Evolutionary conservation across 2,797 vertebrate genomes (phyloP).

Genomic region (Anguilla obscura): DNA sequence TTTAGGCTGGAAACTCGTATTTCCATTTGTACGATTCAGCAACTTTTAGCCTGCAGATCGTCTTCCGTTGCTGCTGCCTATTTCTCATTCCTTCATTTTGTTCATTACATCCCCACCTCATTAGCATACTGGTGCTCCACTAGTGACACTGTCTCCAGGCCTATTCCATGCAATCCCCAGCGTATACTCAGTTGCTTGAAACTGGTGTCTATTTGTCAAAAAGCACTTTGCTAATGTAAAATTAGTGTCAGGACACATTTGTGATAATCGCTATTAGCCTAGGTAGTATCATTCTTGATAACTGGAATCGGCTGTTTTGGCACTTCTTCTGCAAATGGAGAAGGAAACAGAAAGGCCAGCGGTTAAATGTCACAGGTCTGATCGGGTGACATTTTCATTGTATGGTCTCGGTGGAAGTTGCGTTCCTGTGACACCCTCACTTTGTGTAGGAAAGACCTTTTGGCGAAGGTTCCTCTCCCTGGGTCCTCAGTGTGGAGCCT

Average conservation of each 20-base stretch:
- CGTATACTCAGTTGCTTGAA: not conserved
- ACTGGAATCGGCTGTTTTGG: slow-evolving; percentile 30
- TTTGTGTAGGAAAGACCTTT: slow-evolving; percentile 23
- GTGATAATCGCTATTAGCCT: slow-evolving; percentile 38
- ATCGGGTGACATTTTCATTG: slow-evolving; percentile 47
- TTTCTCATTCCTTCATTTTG: not conserved
- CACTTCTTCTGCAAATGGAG: slow-evolving; percentile 26
- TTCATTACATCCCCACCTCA: not conserved
- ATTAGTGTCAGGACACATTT: slow-evolving; percentile 47
- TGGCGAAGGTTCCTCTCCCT: not conserved
- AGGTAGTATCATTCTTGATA: slow-evolving; percentile 35
- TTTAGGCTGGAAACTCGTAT: not conserved
- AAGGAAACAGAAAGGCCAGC: slow-evolving; percentile 7
- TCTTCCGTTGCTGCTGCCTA: not conserved
- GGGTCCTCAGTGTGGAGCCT: not conserved
- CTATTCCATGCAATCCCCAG: not conserved
- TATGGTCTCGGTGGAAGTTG: slow-evolving; percentile 44
- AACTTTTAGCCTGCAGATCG: not conserved
- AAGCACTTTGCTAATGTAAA: not conserved
- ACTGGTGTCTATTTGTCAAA: not conserved
- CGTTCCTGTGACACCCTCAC: slow-evolving; percentile 40
- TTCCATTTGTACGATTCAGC: not conserved
- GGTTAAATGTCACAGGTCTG: slow-evolving; percentile 42
- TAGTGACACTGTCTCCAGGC: not conserved
- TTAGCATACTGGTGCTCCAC: not conserved